These are phyloP conservation scores for Micrastur ruficollis DNA, from an alignment of 2,797 vertebrate species.

Conservation along the genomic window DNA sequence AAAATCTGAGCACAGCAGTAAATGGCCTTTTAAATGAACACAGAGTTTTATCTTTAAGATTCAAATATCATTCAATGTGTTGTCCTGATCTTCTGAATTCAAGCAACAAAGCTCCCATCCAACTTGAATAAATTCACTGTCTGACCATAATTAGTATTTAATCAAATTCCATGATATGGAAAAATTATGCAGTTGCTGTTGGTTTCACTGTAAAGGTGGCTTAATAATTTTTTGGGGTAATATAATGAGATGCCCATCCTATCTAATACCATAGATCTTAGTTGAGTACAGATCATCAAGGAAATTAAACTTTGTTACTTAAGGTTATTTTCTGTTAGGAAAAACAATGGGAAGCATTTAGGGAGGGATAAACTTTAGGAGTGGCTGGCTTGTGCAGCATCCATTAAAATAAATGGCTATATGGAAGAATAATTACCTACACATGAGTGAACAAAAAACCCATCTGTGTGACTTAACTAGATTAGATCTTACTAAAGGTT, in stretches of 20 bases:
- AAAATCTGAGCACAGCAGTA: background rate
- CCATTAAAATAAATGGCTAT: background rate
- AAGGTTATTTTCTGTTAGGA: background rate
- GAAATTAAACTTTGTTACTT: background rate
- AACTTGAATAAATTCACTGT: background rate
- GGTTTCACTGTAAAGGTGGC: background rate
- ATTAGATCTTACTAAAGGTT: background rate
- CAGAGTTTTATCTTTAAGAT: background rate
- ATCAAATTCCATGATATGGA: background rate
- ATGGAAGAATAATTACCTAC: background rate
- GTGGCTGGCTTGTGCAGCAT: background rate
- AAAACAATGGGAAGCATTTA: background rate
- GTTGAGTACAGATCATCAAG: background rate
- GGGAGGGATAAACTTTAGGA: background rate
- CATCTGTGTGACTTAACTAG: background rate
- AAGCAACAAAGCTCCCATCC: background rate
- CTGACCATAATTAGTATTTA: background rate
- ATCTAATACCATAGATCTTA: background rate
- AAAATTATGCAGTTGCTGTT: background rate
- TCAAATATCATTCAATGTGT: background rate
- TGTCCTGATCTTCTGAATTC: background rate
- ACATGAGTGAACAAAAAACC: background rate
- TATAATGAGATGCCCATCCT: background rate
- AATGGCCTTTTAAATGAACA: background rate
- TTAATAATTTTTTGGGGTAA: background rate